Evolutionary conservation across 2,797 vertebrate species (phyloP), one percentile per base, ranked within the genome.

Genomic region (Pseudomugil gertrudae): DNA sequence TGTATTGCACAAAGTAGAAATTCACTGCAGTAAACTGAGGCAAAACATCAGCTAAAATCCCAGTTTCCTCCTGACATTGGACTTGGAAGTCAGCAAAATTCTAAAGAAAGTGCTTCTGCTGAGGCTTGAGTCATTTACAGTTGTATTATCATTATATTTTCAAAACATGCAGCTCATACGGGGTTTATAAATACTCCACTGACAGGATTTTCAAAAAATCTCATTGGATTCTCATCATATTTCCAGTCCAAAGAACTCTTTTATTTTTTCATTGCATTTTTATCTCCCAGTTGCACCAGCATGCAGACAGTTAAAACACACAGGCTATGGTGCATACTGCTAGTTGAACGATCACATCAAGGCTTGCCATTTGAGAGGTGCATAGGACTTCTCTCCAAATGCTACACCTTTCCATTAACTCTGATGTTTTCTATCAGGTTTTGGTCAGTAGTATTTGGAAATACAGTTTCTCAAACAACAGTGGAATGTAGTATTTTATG

Each of bases 321-420:
- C 85, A 82, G 72, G 84, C 79, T 85, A 53, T 54, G 61, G 86
- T 74, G 83, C 81, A 23, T 43, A 0, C 35, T 63, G 83, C 86
- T 86, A 81, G 65, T 60, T 83, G 81, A 65, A 78, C 79, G 75
- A 89, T 92, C 50, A 84, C 89, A 86, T 88, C 89, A 91, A 86
- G 81, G 81, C 84, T 84, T 77, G 80, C 66, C 72, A 74, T 92
- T 89, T 30, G 57, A 81, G 58, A 82, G 81, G 71, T 85, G 73
- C 83, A 78, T 74, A 76, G 79, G 84, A 84, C 89, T 72, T 56
- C 53, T 68, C 74, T 90, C 85, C 87, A 89, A 92, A 86, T 89
- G 66, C 83, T 88, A 88, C 85, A 89, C 75, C 84, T 74, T 81
- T 67, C 72, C 67, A 17, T n/a, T 74, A 80, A 74, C 69, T 60